These are phyloP conservation scores for Bungarus multicinctus DNA, from an alignment of 2,113 vertebrate genomes.

Conservation along the genomic window DNA sequence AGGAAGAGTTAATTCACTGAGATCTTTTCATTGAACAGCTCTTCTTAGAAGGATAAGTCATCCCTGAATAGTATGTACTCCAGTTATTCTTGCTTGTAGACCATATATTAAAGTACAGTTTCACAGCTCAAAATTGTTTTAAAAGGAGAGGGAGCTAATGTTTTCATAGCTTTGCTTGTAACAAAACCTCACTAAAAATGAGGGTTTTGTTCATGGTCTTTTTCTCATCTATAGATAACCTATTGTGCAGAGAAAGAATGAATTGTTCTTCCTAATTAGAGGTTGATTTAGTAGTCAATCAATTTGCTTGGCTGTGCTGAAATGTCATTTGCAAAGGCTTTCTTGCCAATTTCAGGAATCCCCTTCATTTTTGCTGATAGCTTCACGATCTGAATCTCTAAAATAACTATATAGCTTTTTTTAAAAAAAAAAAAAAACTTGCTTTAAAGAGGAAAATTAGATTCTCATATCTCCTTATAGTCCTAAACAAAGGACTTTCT, in stretches of 20 bases:
- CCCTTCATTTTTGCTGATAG: conserved; percentile 78
- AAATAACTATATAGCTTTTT: conserved; percentile 65
- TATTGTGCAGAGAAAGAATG: conserved; percentile 66
- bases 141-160: conserved; percentile 60
- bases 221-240: conserved; percentile 67
- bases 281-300: conserved; percentile 72
- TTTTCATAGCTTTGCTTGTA: conserved; percentile 63
- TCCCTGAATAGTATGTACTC: conserved; percentile 52
- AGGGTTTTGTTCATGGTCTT: conserved; percentile 61
- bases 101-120: conserved; percentile 59
- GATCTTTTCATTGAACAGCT: conserved; percentile 56
- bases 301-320: conserved; percentile 74
- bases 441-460: conserved; percentile 64
- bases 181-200: conserved; percentile 60
- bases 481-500: conserved; percentile 67
- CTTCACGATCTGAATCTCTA: conserved; percentile 68
- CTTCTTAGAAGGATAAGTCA: conserved; percentile 51
- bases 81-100: conserved; percentile 57
- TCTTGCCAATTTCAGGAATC: conserved; percentile 71
- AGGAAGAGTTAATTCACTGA: conserved; percentile 39
- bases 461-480: conserved; percentile 54
- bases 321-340: conserved; percentile 81
- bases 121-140: conserved; percentile 61
- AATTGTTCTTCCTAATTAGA: conserved; percentile 70
- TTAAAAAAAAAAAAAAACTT: conserved; percentile 20